Evolutionary conservation across 2,797 vertebrate genomes (phyloP).

Genomic region (Malacoraja senta): DNA sequence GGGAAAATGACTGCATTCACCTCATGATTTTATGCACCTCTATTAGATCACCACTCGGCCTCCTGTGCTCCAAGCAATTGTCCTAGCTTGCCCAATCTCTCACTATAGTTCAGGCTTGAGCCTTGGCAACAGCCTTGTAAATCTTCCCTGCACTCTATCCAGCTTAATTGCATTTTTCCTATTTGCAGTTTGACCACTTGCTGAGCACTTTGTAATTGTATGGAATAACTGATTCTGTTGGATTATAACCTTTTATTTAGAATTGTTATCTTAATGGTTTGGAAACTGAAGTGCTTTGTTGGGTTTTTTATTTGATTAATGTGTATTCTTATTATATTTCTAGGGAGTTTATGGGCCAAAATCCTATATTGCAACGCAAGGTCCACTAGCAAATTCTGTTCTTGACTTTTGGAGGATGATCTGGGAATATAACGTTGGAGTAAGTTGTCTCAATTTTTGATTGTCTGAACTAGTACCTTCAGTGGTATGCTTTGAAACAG

Average conservation of each 20-base stretch:
- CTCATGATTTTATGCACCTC: too few species aligned
- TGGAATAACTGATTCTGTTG: neutral
- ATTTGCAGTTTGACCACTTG: neutral
- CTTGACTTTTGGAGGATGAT: conserved; percentile 98
- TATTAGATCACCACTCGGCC: too few species aligned
- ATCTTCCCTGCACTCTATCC: too few species aligned
- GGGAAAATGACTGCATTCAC: too few species aligned
- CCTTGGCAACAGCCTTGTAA: too few species aligned
- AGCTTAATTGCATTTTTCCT: too few species aligned
- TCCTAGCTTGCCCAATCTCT: too few species aligned
- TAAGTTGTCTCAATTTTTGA: conserved; percentile 58
- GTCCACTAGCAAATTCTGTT: conserved; percentile 86
- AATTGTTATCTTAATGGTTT: neutral
- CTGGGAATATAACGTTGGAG: conserved; percentile 87
- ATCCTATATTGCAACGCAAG: conserved; percentile 93
- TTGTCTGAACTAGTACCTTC: neutral
- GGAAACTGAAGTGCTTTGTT: neutral
- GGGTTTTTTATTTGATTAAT: neutral
- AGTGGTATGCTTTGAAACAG: neutral
- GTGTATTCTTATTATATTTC: conserved; percentile 38
- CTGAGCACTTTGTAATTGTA: neutral
- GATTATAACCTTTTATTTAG: neutral
- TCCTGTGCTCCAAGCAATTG: too few species aligned
- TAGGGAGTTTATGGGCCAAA: conserved; percentile 86
- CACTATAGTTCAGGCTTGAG: too few species aligned